Evolutionary conservation across 2,888 invertebrate genomes (phyloP), one percentile per base, ranked within the genome.

Genomic region (Escarpia spicata): DNA sequence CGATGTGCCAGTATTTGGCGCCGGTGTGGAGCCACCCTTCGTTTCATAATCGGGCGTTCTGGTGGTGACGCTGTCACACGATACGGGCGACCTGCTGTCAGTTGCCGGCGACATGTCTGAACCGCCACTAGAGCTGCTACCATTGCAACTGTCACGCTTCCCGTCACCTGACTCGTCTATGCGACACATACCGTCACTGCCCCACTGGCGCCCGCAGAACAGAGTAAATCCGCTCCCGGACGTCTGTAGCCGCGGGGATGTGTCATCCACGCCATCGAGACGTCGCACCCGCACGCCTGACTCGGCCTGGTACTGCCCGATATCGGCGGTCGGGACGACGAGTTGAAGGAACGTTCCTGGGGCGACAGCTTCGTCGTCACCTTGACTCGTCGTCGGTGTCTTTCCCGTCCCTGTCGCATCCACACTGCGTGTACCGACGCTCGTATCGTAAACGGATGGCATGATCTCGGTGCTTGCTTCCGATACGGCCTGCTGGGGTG

Each of bases 121-220:
- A 15, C 75, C 75, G 75, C 75, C 75, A 75, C 75, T 75, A 75
- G 75, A 75, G n/a, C 75, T 75, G 75, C 75, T 75, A n/a, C 75
- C 75, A 26, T 26, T 26, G 26, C 75, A 26, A 26, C 75, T 75
- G 19, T 75, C 75, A 15, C 75, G 75, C 26, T 19, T 75, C 75
- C 75, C 6, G 75, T 19, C 75, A 6, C 75, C 75, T 26, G 26
- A 3, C 75, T 3, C n/a, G 26, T 75, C 75, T 2, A 19, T 3
- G 26, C n/a, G 19, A 26, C 19, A 75, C 75, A n/a, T 26, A 75
- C 26, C 75, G 19, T 75, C 75, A n/a, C 19, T 75, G 75, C 26
- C 6, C 75, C 75, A n/a, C 6, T 75, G 75, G 26, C 75, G 75
- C 75, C 75, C 19, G n/a, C 26, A 75, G 75, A 75, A 75, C 75